Conservation (phyloP, 1,140 invertebrate species). For the Pogonognathellus flavescens region DNA sequence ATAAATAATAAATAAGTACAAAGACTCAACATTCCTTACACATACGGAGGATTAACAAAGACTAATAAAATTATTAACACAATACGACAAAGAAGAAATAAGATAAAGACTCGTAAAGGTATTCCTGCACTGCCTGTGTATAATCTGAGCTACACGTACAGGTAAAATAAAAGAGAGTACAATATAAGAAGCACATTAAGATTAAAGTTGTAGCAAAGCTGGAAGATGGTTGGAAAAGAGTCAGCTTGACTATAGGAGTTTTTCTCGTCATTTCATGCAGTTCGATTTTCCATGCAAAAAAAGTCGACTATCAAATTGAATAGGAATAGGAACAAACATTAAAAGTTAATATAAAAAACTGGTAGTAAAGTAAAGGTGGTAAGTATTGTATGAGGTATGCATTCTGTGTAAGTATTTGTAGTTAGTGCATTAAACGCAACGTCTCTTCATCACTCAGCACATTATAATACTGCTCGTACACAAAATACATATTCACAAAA, state of each 20-base stretch:
- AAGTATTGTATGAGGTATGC: not conserved
- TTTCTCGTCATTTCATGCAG: slow-evolving; percentile 40
- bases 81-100: not conserved
- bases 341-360: slow-evolving; percentile 33
- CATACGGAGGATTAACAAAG: slow-evolving; percentile 18
- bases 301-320: slow-evolving; percentile 19
- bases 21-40: slow-evolving; percentile 2
- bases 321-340: slow-evolving; percentile 36
- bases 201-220: not conserved
- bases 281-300: slow-evolving; percentile 41
- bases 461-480: not conserved
- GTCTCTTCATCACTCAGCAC: not conserved
- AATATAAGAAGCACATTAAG: slow-evolving; percentile 32
- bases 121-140: not conserved
- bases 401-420: not conserved
- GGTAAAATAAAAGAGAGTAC: not conserved
- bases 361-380: slow-evolving; percentile 17
- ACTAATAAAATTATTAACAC: slow-evolving; percentile 32
- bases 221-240: slow-evolving; percentile 15
- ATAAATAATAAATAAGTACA: slow-evolving; percentile 6
- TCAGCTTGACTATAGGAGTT: slow-evolving; percentile 25
- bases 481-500: not conserved
- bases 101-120: not conserved
- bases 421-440: slow-evolving; percentile 25
- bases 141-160: not conserved